These are phyloP conservation scores for Denticeps clupeoides DNA, from an alignment of 2,797 vertebrate genomes.

Conservation along the genomic window DNA sequence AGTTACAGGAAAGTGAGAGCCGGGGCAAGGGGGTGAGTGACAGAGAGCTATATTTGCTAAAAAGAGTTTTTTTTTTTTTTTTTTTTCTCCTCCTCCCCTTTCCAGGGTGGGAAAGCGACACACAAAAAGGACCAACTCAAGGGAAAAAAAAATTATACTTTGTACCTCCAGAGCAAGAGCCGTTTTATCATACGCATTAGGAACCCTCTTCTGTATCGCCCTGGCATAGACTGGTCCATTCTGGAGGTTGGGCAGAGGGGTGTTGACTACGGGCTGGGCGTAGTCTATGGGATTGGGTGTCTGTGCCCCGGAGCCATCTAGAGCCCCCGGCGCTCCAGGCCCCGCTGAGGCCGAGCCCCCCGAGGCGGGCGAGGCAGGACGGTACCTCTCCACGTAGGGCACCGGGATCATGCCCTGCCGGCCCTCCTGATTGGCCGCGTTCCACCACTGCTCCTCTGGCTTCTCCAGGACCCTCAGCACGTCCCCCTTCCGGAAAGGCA, in stretches of 20 bases:
- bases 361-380: slow-evolving; percentile 73
- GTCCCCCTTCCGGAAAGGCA: slow-evolving; percentile 95
- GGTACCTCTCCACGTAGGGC: slow-evolving; percentile 94
- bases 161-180: slow-evolving; percentile 96
- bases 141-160: neutral
- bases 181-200: slow-evolving; percentile 99
- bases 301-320: neutral
- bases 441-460: slow-evolving; percentile 99
- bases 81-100: no score
- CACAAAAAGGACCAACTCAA: no score
- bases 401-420: slow-evolving; percentile 95
- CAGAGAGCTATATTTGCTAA: neutral
- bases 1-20: no score
- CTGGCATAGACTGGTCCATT: slow-evolving; percentile 96
- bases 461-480: slow-evolving; percentile 89
- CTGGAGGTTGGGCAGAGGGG: slow-evolving; percentile 95
- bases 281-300: slow-evolving; percentile 51
- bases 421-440: slow-evolving; percentile 86
- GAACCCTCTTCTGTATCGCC: slow-evolving; percentile 98
- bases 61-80: no score
- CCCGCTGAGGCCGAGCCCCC: slow-evolving; percentile 42
- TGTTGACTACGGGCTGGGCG: slow-evolving; percentile 72
- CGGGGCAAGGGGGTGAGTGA: neutral
- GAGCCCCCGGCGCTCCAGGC: neutral
- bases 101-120: no score